Conservation (phyloP, 2,113 vertebrate species). For the Tetrax tetrax region DNA sequence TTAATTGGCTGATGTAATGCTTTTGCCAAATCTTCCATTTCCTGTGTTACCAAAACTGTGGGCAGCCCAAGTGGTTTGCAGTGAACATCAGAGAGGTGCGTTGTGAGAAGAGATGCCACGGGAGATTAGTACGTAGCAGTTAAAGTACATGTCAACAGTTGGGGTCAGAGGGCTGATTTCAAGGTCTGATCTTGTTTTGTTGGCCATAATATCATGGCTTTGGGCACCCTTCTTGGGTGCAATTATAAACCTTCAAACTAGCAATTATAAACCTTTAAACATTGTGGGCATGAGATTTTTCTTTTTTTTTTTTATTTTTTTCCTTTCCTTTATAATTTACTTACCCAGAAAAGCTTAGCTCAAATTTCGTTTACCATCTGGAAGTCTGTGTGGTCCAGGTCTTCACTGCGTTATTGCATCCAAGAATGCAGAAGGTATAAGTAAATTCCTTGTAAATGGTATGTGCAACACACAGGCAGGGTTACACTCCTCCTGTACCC, state of each 20-base stretch:
- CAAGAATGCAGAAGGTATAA: background rate
- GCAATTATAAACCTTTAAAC: slow-evolving; percentile 6
- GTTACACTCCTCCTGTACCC: background rate
- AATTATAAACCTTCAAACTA: too few relatives aligned
- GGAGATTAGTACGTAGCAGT: background rate
- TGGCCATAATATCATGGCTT: background rate
- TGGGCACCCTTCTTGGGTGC: background rate
- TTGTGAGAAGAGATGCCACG: background rate
- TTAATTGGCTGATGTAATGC: background rate
- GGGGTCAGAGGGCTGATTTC: background rate
- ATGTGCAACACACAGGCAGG: background rate
- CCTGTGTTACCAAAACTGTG: background rate
- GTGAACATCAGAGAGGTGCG: background rate
- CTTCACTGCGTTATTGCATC: background rate
- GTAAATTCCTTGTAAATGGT: background rate
- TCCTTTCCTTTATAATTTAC: slow-evolving; percentile 26
- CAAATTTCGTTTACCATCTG: slow-evolving; percentile 42
- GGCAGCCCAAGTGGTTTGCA: background rate
- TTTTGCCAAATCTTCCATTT: background rate
- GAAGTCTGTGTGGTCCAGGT: slow-evolving; percentile 60
- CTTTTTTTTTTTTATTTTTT: background rate
- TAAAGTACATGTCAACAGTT: background rate
- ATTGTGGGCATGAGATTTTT: background rate
- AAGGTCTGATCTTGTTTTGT: background rate
- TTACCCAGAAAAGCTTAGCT: slow-evolving; percentile 56